A percentile compares a stretch with the other conserved stretches of the same genome.
These are phyloP conservation scores for Anthrax anthrax DNA, from an alignment of 2,888 invertebrate genomes.

Conservation along the genomic window DNA sequence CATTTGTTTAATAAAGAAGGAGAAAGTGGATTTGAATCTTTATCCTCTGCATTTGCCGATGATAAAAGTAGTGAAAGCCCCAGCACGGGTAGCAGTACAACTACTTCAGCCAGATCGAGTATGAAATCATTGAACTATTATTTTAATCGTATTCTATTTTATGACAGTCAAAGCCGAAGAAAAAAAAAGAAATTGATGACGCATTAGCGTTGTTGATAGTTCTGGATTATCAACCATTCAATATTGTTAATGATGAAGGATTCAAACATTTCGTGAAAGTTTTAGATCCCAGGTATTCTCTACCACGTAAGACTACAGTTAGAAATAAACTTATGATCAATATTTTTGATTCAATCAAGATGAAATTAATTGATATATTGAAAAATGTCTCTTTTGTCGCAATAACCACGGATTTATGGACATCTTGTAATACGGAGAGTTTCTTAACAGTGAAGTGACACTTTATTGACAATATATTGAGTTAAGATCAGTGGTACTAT, in stretches of 20 bases:
- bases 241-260: slow-evolving; percentile 21
- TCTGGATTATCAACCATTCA: slow-evolving; percentile 20
- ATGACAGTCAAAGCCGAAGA: neutral
- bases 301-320: slow-evolving; percentile 17
- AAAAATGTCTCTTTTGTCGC: slow-evolving; percentile 9
- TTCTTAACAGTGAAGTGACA: slow-evolving; percentile 1
- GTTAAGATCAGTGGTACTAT: neutral
- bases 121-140: no score
- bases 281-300: slow-evolving; percentile 18
- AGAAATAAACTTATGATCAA: slow-evolving; percentile 9
- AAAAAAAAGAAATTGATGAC: slow-evolving; percentile 8
- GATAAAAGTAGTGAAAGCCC: no score
- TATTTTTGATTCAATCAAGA: slow-evolving; percentile 11
- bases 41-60: no score
- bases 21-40: no score
- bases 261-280: slow-evolving; percentile 18
- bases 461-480: neutral
- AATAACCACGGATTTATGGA: slow-evolving; percentile 17
- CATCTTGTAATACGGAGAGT: slow-evolving; percentile 8
- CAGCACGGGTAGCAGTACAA: no score
- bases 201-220: slow-evolving; percentile 17
- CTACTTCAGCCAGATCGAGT: no score
- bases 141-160: no score
- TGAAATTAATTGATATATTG: slow-evolving; percentile 10
- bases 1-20: no score